Percentiles rank a stretch among this genome's conserved stretches.
These are phyloP conservation scores for Theristus sp. DNA, from an alignment of 2,888 invertebrate genomes.

Conservation along the genomic window DNA sequence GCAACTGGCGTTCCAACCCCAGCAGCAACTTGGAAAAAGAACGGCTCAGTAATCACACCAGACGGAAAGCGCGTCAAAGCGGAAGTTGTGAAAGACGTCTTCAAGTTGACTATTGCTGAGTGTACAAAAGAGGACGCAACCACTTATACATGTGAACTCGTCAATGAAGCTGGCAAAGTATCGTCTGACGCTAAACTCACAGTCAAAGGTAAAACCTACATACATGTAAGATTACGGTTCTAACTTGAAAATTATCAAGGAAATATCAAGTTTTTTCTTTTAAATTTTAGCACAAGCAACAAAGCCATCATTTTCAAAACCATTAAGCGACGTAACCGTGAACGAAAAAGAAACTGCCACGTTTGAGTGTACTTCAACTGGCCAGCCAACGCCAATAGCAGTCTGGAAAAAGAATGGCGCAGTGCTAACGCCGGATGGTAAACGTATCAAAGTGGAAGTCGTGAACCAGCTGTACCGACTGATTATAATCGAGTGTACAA, in stretches of 20 bases:
- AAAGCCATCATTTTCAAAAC: slow-evolving; percentile 2
- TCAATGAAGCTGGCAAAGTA: slow-evolving; percentile 14
- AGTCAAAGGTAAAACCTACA: background rate
- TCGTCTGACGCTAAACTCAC: slow-evolving; percentile 10
- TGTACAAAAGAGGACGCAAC: slow-evolving; percentile 13
- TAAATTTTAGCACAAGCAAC: slow-evolving; percentile 3
- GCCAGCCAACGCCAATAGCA: slow-evolving; percentile 29
- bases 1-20: background rate
- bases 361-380: background rate
- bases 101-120: slow-evolving; percentile 12
- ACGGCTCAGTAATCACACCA: background rate
- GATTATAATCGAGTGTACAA: slow-evolving; percentile 77
- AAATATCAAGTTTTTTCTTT: too few species aligned
- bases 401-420: slow-evolving; percentile 55
- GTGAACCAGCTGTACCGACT: slow-evolving; percentile 70
- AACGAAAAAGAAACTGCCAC: background rate
- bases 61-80: slow-evolving; percentile 21
- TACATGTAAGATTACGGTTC: background rate
- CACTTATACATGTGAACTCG: slow-evolving; percentile 14
- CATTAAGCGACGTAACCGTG: background rate
- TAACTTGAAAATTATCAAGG: background rate
- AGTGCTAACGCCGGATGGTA: slow-evolving; percentile 71
- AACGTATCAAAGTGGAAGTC: slow-evolving; percentile 50
- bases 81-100: slow-evolving; percentile 15
- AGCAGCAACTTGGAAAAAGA: background rate